Evolutionary conservation across 2,113 vertebrate species (phyloP).

Genomic region (Pyrgilauda ruficollis): DNA sequence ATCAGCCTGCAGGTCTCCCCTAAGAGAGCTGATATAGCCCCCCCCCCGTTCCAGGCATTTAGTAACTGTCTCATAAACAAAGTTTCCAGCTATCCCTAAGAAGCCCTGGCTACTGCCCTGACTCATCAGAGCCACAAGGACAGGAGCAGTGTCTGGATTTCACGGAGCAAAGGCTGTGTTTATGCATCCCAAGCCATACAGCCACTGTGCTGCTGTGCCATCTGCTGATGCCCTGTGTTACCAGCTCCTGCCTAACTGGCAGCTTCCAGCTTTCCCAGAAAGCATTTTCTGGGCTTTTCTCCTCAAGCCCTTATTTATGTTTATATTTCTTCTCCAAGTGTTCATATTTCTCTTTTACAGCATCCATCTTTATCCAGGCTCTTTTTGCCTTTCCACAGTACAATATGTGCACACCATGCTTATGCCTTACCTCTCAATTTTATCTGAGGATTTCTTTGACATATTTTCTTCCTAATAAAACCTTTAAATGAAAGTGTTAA

Average conservation of each 20-base stretch:
- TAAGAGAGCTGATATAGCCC: not conserved
- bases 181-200: not conserved
- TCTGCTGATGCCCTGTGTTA: not conserved
- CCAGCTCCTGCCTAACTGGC: not conserved
- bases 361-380: not conserved
- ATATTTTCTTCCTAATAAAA: not conserved
- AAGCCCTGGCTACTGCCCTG: not conserved
- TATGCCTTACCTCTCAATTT: not conserved
- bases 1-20: not conserved
- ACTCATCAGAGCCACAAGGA: not conserved
- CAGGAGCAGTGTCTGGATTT: not conserved
- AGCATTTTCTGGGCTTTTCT: not conserved
- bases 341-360: not conserved
- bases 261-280: not conserved
- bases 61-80: not conserved
- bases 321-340: not conserved
- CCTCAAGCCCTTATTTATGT: not conserved
- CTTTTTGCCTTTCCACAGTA: not conserved
- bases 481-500: not conserved
- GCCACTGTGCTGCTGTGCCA: accelerated
- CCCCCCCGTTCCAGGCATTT: not conserved
- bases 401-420: not conserved
- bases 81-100: not conserved
- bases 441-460: not conserved
- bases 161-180: not conserved